Base-by-base conservation (phyloP, 2,113 vertebrate genomes). In the Taurulus bubalis region DNA sequence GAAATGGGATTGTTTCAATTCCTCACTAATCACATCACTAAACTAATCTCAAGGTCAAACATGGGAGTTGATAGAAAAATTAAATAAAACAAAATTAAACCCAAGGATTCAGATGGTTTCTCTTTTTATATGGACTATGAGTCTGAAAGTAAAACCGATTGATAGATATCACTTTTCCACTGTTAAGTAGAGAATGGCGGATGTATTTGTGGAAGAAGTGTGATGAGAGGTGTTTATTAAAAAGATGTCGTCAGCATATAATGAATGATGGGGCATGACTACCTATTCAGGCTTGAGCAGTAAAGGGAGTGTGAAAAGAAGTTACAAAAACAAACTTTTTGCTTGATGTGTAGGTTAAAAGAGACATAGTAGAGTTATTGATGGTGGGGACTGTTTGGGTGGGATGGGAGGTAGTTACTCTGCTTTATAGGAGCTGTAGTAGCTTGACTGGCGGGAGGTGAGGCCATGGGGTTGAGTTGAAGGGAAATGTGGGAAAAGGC, bases 401-500 rank as follows among this genome's bases (percentile, higher is more conserved):
- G 53, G 80, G 55, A 81, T 32, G 34, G 20, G 24, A 36, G 62
- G 26, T 45, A 11, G 60, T 42, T 28, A 69, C 36, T 63, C 1
- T 20, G 22, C 60, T 71, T 74, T 79, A 66, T 77, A 69, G 55
- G 34, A 85, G 56, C 72, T 47, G 64, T 58, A 55, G 75, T 77
- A 55, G 49, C 38, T 71, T 83, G 64, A 76, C 51, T 69, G 59
- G 75, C 6, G 28, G 34, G 56, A 64, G 74, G 49, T 40, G 53
- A 64, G 40, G 66, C 55, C 40, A 49, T 24, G 71, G 85, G 66
- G 76, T 67, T 77, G 56, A 77, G 53, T 60, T 77, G 68, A 38
- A 67, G 75, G 72, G 65, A 36, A 86, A 72, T 79, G 60, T 82
- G 80, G 60, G 62, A 65, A 72, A 68, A 15, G n/a, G n/a, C n/a